These are phyloP conservation scores for Notodonta dromedarius DNA, from an alignment of 2,888 invertebrate genomes.

Conservation along the genomic window DNA sequence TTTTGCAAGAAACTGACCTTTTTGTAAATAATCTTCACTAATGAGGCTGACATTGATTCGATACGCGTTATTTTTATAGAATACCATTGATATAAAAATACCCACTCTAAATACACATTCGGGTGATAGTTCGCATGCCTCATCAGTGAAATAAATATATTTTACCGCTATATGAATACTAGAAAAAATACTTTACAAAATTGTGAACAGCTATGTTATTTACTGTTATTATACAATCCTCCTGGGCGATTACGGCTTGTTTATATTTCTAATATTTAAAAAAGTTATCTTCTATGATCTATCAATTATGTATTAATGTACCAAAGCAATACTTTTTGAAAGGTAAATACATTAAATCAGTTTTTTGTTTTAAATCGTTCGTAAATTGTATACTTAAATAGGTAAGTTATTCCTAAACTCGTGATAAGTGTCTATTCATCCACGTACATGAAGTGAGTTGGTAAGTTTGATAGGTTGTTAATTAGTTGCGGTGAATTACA, in stretches of 20 bases:
- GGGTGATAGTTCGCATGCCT: no score
- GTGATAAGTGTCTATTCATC: neutral
- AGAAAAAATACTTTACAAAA: no score
- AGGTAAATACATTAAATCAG: neutral
- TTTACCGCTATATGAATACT: no score
- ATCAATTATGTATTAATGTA: conserved; percentile 14
- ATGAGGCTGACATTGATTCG: neutral
- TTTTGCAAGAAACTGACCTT: conserved; percentile 11
- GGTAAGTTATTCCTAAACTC: neutral
- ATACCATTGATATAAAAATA: no score
- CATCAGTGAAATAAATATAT: no score
- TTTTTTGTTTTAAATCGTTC: neutral
- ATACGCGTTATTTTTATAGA: neutral
- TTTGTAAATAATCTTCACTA: conserved; percentile 14
- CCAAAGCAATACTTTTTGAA: conserved; percentile 13
- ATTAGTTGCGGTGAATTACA: conserved; percentile 7
- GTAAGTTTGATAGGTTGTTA: neutral
- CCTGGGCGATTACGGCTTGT: no score
- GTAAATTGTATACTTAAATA: neutral
- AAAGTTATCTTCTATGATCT: neutral
- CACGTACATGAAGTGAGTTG: neutral
- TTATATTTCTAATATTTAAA: no score
- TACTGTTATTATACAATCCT: no score
- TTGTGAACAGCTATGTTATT: no score
- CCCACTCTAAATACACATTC: no score